A percentile compares a stretch with the other conserved stretches of the same genome.
Conservation (phyloP, 2,797 vertebrate genomes). For the Hyperoplus immaculatus region DNA sequence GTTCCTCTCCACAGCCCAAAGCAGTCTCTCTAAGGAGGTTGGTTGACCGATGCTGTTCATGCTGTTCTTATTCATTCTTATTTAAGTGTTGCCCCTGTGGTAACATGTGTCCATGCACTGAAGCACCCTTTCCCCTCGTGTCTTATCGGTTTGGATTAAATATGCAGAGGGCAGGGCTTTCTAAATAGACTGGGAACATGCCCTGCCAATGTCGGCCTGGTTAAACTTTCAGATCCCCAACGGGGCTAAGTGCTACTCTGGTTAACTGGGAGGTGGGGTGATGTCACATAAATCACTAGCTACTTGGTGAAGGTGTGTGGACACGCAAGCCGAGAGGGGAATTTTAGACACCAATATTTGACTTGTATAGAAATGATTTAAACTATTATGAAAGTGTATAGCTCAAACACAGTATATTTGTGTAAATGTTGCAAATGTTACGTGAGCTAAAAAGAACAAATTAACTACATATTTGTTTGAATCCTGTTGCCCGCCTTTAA, state of each 20-base stretch:
- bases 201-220: conserved; percentile 42
- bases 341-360: conserved; percentile 4
- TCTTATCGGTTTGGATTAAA: conserved; percentile 71
- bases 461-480: conserved; percentile 3
- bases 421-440: not conserved
- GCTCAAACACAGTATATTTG: not conserved
- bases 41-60: conserved; percentile 38
- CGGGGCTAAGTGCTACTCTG: conserved; percentile 43
- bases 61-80: conserved; percentile 24
- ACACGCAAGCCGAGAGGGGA: not conserved
- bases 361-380: not conserved
- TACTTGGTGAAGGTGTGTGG: conserved; percentile 9
- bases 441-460: not conserved
- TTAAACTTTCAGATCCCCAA: conserved; percentile 70
- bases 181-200: conserved; percentile 57
- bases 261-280: conserved; percentile 25
- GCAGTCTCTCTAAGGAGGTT: conserved; percentile 17
- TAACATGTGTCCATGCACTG: conserved; percentile 55
- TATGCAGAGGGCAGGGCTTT: conserved; percentile 63
- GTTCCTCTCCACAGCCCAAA: conserved; percentile 34
- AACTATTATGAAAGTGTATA: not conserved
- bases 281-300: conserved; percentile 43
- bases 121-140: conserved; percentile 45
- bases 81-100: conserved; percentile 44
- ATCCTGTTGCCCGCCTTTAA: conserved; percentile 24